A percentile compares a stretch with the other conserved stretches of the same genome.
Evolutionary conservation across 2,113 vertebrate genomes (phyloP).

Genomic region (Platanista minor): DNA sequence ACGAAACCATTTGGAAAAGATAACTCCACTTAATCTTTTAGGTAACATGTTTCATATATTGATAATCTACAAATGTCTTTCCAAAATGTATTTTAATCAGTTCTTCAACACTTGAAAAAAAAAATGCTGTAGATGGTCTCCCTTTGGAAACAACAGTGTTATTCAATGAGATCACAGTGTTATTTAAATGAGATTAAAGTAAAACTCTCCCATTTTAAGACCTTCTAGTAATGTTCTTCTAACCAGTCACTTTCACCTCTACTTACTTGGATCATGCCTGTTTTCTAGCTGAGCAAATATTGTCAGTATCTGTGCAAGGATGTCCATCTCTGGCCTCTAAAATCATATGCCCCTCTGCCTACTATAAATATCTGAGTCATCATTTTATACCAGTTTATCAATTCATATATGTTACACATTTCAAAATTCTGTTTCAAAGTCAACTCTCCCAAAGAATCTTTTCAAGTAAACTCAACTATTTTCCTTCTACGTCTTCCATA

Average conservation of each 20-base stretch:
- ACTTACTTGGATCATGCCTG: not conserved
- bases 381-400: not conserved
- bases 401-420: not conserved
- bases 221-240: not conserved
- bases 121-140: not conserved
- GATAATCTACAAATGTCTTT: not conserved
- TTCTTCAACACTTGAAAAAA: not conserved
- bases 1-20: not conserved
- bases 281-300: not conserved
- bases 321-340: not conserved
- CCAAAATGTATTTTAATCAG: not conserved
- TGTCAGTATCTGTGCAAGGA: not conserved
- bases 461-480: not conserved
- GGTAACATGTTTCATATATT: not conserved
- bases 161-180: not conserved
- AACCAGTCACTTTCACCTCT: not conserved
- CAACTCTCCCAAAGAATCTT: not conserved
- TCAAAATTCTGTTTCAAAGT: conserved; percentile 21
- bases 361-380: not conserved
- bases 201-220: not conserved
- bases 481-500: not conserved
- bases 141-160: not conserved
- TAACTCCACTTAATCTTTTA: not conserved
- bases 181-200: not conserved
- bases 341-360: not conserved